These are phyloP conservation scores for Pseudochirops cupreus DNA, from an alignment of 2,797 vertebrate species.

Conservation along the genomic window DNA sequence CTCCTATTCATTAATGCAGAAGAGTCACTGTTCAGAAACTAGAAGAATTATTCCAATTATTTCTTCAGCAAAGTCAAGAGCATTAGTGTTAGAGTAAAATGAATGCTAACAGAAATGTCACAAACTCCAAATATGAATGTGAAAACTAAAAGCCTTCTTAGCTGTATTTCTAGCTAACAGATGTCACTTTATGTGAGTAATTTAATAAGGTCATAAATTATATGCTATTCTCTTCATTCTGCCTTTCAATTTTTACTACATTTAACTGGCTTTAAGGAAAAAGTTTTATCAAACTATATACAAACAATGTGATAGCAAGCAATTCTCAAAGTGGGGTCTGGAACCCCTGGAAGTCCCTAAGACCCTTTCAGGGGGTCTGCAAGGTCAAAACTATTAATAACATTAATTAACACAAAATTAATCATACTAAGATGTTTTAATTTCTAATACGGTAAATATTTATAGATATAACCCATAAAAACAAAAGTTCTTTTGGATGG, in stretches of 20 bases:
- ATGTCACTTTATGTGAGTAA: background rate
- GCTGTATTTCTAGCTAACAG: rapidly evolving
- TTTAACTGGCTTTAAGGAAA: background rate
- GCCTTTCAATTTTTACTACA: background rate
- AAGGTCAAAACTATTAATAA: background rate
- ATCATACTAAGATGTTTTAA: background rate
- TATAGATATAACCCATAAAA: background rate
- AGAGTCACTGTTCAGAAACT: background rate
- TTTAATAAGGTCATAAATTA: background rate
- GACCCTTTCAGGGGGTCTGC: background rate
- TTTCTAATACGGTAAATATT: background rate
- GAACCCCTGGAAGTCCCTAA: background rate
- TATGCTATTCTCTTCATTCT: background rate
- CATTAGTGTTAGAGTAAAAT: background rate
- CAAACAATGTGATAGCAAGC: background rate
- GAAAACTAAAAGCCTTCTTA: background rate
- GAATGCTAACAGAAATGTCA: background rate
- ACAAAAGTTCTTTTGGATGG: background rate
- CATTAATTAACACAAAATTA: background rate
- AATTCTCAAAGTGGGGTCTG: background rate
- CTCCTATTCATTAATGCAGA: background rate
- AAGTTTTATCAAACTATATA: background rate
- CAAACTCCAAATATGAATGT: background rate
- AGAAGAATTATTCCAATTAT: background rate
- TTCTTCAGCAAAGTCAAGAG: background rate